Evolutionary conservation across 2,113 vertebrate species (phyloP), one percentile per base, ranked within the genome.

Genomic region (Ciconia maguari): DNA sequence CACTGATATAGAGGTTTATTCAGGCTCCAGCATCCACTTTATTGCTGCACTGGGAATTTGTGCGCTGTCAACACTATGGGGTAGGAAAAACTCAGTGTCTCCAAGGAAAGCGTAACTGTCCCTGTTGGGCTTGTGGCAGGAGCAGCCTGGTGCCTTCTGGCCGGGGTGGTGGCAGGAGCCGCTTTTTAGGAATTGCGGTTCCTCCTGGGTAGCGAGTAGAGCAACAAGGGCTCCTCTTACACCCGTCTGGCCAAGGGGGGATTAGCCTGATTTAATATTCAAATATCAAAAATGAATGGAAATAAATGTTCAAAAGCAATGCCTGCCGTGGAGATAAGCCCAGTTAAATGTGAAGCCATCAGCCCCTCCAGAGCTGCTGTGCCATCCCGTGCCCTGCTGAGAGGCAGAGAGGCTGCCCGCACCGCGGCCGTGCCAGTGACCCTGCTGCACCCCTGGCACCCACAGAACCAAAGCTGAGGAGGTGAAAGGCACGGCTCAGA

Each of bases 1-100:
- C 0, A 0, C 72, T 78, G 34, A 51, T 24, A 11, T 0, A 62
- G 51, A 41, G 6, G 25, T 36, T 79, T 62, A 38, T 46, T 54
- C 42, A 49, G 30, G 21, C 25, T 66, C 24, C 54, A 52, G 68
- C 21, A 46, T 11, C 49, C 51, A 10, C 24, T 77, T 54, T 71
- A 69, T 16, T 62, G 51, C 51, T 66, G 46, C 26, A 25, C 46
- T 41, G 29, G 55, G 65, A 82, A 75, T 58, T 78, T 51, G 19
- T 44, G 65, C 1, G 11, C 7, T 12, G 3, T 41, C 60, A 58
- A 5, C 3, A 4, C 11, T 34, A 5, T 6, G 17, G 58, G 51
- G 34, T 16, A 34, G 77, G 49, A 65, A 74, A 88, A 80, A 9
- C 27, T 49, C 11, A 0, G 1, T 51, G 65, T 83, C 58, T 80